A percentile compares a stretch with the other conserved stretches of the same genome.
Evolutionary conservation across 2,113 vertebrate species (phyloP).

Genomic region (Anguilla japonica): DNA sequence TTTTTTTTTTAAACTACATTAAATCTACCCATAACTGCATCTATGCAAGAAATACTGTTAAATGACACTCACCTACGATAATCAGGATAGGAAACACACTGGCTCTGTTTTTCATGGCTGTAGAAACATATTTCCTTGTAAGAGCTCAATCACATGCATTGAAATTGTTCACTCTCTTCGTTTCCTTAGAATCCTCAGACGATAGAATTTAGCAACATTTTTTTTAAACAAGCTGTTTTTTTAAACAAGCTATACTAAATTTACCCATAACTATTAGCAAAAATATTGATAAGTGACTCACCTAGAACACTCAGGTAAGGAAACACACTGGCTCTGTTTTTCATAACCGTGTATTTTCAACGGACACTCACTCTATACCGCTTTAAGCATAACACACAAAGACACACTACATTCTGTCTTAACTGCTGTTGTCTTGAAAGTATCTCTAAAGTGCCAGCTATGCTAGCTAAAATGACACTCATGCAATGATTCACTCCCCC

Average conservation of each 20-base stretch:
- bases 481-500: background rate
- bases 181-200: too few relatives aligned
- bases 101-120: constrained; percentile 24
- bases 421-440: constrained; percentile 3
- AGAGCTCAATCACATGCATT: too few relatives aligned
- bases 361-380: background rate
- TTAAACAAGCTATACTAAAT: too few relatives aligned
- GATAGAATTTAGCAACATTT: too few relatives aligned
- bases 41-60: background rate
- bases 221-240: too few relatives aligned
- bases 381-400: background rate
- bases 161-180: background rate
- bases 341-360: background rate
- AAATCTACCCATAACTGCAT: too few relatives aligned
- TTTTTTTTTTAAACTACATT: too few relatives aligned
- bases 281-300: constrained; percentile 30
- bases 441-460: background rate
- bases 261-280: too few relatives aligned
- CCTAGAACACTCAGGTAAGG: constrained; percentile 54
- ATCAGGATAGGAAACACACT: constrained; percentile 40
- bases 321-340: constrained; percentile 29
- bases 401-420: background rate
- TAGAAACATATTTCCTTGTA: background rate
- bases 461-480: background rate
- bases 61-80: constrained; percentile 53